Base-by-base conservation (phyloP, 2,113 vertebrate genomes). In the Thunnus maccoyii region DNA sequence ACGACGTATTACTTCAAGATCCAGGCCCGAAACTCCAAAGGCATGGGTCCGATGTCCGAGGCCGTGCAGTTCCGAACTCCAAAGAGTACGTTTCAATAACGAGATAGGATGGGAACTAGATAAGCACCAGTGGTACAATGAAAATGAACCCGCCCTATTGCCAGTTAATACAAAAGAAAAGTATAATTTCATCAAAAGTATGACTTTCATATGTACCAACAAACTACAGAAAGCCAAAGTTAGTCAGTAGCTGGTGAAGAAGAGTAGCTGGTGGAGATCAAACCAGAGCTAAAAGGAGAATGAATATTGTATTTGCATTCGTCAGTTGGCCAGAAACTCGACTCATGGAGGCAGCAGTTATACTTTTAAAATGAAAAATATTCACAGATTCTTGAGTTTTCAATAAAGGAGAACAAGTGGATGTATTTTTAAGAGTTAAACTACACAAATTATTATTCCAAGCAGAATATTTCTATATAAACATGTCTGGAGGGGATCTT, bases 1-100 rank as follows among this genome's bases (percentile, higher is more conserved):
- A 99, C 98, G 0, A 95, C 97, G 0, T 99, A 99, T 93, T 99
- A 97, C 93, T 99, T 99, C 94, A 99, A 98, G 92, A 99, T 99
- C 87, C 98, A 99, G 88, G 98, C 98, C 14, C 96, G 98, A 4
- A 99, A 99, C 94, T 99, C 98, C 0, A 99, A 99, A 84, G 98
- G 98, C 80, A 99, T 99, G 98, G 98, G 98, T 12, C 98, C 98
- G 27, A 97, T 99, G 97, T 99, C 98, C 0, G 98, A 99, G 60
- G 97, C 98, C 0, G 98, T 99, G 3, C 96, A 98, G 8, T 99
- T 99, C 94, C 94, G 98, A 81, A 99, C 98, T 5, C 98, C 97
- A 6, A 99, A 99, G 96, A 97, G 98, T 99, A 92, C 63, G 91
- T 85, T 16, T 72, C n/a, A 9, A 7, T 12, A n/a, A 17, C 10